These are phyloP conservation scores for Athripsodes cinereus DNA, from an alignment of 2,888 invertebrate species.

Conservation along the genomic window DNA sequence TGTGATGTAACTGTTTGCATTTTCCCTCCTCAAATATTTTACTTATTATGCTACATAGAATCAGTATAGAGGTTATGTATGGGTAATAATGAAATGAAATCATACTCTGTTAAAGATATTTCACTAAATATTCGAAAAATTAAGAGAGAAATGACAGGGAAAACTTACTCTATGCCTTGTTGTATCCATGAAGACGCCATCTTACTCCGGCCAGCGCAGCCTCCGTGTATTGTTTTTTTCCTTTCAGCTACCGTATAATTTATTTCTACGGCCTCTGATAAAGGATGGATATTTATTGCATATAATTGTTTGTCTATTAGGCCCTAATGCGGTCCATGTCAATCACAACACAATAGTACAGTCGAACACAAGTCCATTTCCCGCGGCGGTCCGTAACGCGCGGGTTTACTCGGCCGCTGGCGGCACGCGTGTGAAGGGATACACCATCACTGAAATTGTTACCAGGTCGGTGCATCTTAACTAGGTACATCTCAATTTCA, in stretches of 20 bases:
- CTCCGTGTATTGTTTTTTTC: conserved; percentile 5
- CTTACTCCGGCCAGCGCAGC: conserved; percentile 14
- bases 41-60: neutral
- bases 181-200: conserved; percentile 17
- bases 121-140: neutral
- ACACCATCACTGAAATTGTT: conserved; percentile 14
- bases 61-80: neutral
- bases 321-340: neutral
- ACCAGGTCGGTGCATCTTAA: too few relatives aligned
- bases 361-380: conserved; percentile 31
- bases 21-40: neutral
- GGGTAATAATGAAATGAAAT: neutral
- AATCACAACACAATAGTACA: conserved; percentile 9
- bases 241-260: neutral
- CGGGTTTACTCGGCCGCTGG: conserved; percentile 37
- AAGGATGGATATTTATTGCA: neutral
- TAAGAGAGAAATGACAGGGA: neutral
- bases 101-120: neutral
- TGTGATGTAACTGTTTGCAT: conserved; percentile 18
- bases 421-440: conserved; percentile 32
- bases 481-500: too few relatives aligned
- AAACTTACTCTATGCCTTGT: conserved; percentile 16
- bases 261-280: neutral
- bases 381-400: conserved; percentile 26
- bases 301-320: neutral